phyloP scores from a whole-genome alignment of 2,113 vertebrate species.

The Microcebus griseorufus region DNA sequence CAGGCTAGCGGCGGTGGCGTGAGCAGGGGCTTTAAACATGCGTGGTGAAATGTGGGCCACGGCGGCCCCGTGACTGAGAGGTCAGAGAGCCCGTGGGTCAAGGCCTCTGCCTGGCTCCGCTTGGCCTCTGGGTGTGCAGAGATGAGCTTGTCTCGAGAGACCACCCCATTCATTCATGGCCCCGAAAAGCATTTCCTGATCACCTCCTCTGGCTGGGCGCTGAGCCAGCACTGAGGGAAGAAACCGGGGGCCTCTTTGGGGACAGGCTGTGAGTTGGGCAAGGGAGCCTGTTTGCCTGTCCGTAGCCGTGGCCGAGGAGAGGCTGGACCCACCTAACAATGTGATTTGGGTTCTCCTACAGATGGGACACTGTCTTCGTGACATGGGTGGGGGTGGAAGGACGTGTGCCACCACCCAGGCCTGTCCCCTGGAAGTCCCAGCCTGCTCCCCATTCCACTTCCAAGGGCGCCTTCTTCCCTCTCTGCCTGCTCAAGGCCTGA shows the following conservation, averaged over 20 bases:
- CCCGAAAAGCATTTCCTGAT: background rate
- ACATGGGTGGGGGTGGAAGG: background rate
- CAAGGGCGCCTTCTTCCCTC: background rate
- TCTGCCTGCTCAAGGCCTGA: background rate
- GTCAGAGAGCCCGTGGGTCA: background rate
- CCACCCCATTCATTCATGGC: background rate
- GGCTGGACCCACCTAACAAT: no score
- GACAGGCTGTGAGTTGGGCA: no score
- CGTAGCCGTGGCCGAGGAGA: background rate
- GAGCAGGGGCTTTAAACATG: background rate
- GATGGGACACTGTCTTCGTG: background rate
- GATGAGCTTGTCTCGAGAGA: background rate
- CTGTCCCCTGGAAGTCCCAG: background rate
- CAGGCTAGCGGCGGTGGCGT: rapidly evolving
- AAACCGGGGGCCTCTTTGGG: background rate
- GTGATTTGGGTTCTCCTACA: background rate
- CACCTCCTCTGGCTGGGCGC: background rate
- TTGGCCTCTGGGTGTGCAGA: background rate
- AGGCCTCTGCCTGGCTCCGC: background rate
- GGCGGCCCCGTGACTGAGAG: no score
- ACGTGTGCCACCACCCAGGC: rapidly evolving
- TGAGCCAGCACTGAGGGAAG: background rate
- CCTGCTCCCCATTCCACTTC: background rate
- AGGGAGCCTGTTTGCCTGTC: background rate
- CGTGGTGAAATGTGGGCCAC: background rate